Evolutionary conservation across 2,888 invertebrate genomes (phyloP).

Genomic region (Buathra laborator): DNA sequence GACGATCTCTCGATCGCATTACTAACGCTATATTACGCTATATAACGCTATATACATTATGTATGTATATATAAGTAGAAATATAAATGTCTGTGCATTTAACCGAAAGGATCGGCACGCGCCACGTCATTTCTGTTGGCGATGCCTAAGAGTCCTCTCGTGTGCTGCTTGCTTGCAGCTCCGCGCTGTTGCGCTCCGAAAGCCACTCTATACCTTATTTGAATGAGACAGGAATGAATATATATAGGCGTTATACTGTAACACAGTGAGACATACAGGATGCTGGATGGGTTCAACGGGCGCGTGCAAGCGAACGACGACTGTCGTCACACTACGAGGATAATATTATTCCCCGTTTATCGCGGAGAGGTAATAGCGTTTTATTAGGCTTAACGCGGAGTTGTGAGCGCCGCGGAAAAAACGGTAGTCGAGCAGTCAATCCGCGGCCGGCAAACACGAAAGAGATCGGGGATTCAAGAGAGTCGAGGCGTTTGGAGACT

Average conservation of each 20-base stretch:
- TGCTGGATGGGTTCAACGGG: slow-evolving; percentile 67
- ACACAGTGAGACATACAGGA: slow-evolving; percentile 49
- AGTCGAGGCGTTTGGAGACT: slow-evolving; percentile 76
- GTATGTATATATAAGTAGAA: slow-evolving; percentile 6
- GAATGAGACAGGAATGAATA: slow-evolving; percentile 67
- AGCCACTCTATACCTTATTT: slow-evolving; percentile 66
- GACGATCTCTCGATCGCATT: slow-evolving; percentile 10
- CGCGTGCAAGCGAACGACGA: slow-evolving; percentile 58
- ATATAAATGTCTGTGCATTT: slow-evolving; percentile 24
- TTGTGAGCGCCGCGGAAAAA: neutral
- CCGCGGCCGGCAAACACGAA: neutral
- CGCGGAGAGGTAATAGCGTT: slow-evolving; percentile 55
- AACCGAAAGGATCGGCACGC: slow-evolving; percentile 62
- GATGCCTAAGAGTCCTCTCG: slow-evolving; percentile 54
- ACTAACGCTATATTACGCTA: neutral
- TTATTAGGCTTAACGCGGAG: slow-evolving; percentile 26
- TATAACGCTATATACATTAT: neutral
- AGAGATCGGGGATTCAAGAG: slow-evolving; percentile 4
- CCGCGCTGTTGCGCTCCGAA: slow-evolving; percentile 44
- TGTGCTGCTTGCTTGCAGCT: slow-evolving; percentile 23
- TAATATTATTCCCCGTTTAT: slow-evolving; percentile 55
- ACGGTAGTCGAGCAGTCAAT: slow-evolving; percentile 19
- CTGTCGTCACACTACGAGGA: slow-evolving; percentile 58
- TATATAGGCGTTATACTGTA: slow-evolving; percentile 15
- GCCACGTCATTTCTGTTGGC: slow-evolving; percentile 66